Evolutionary conservation across 2,888 invertebrate species (phyloP).

Genomic region (Timema cristinae): DNA sequence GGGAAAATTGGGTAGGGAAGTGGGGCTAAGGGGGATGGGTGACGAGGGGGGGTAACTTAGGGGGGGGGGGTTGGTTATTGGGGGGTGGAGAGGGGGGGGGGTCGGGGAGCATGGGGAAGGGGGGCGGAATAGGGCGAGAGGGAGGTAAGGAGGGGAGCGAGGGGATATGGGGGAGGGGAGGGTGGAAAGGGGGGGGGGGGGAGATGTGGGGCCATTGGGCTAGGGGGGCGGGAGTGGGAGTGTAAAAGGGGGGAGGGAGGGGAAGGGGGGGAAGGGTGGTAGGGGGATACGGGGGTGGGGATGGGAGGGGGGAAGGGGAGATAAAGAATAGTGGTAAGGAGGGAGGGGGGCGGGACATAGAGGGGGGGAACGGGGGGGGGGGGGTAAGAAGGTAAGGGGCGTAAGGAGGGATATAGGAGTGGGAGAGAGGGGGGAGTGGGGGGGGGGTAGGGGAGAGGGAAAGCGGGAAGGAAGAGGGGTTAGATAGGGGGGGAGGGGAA

Average conservation of each 20-base stretch:
- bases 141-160: not conserved
- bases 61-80: not conserved
- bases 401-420: not conserved
- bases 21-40: not conserved
- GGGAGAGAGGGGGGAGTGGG: not conserved
- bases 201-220: not conserved
- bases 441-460: not conserved
- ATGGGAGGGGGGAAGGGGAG: not conserved
- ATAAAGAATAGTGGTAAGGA: not conserved
- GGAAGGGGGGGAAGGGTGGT: not conserved
- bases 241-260: not conserved
- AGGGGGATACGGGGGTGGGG: not conserved
- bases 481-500: not conserved
- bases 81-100: not conserved
- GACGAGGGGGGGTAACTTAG: not conserved
- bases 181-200: not conserved
- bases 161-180: slow-evolving; percentile 11
- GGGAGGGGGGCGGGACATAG: not conserved
- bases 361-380: not conserved
- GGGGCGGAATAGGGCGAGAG: not conserved
- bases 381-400: not conserved
- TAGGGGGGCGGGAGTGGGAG: not conserved
- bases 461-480: not conserved
- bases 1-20: not conserved
- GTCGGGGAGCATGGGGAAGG: slow-evolving; percentile 5